Base-by-base conservation (phyloP, 2,888 invertebrate species). In the Nysson spinosus region DNA sequence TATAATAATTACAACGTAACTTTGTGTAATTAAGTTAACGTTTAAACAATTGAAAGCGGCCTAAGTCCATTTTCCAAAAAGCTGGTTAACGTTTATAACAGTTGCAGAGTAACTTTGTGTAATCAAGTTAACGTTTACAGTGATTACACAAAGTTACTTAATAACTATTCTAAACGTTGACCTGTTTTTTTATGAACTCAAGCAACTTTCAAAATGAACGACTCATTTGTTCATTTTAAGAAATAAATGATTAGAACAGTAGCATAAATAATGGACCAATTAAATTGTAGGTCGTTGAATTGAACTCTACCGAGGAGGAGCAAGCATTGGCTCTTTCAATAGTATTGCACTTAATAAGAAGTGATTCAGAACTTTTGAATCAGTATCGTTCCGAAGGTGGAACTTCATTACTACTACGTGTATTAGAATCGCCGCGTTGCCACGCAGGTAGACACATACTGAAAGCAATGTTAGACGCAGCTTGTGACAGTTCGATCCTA, bases 381-480 rank as follows among this genome's bases (percentile, higher is more conserved):
- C 89, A 89, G 81, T 91, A 92, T 82, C 88, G 90, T 72, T 88
- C 89, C 19, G 90, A 89, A 78, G 89, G 90, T 65, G 89, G 89
- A 4, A 88, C 90, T 4, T 89, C 90, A 51, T 87, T 93, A 72
- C 87, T 93, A 65, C 89, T 91, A 19, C 89, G 91, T 24, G 91
- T 93, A 20, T 87, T 93, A 50, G 90, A 91, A 54, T 90, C 92
- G 11, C 88, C 90, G 30, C 85, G 87, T 42, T 92, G 92, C 77
- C 86, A 87, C 37, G 89, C 92, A 61, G 89, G 91, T 24, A 89
- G 89, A 39, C 89, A 90, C 62, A 87, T 93, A 68, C 88, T 93
- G 14, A 90, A 91, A 86, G 91, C 91, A 56, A 89, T 93, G 28
- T 77, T 93, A 14, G 93, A 93, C 60, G 91, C 90, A 17, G 91